Conservation (phyloP, 1,140 invertebrate species). For the Arctopsyche grandis region DNA sequence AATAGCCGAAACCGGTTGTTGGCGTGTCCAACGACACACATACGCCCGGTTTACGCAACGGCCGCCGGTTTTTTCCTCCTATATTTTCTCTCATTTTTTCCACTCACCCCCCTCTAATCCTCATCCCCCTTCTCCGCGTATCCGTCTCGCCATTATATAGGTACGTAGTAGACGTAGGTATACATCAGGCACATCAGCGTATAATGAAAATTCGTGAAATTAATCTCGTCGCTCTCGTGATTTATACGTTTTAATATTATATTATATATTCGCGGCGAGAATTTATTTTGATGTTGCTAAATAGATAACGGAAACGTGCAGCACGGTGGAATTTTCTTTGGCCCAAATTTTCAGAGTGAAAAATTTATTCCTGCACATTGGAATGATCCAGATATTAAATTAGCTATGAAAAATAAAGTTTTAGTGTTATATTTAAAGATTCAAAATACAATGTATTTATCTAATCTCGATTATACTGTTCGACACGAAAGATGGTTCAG, state of each 20-base stretch:
- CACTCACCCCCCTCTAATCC: neutral
- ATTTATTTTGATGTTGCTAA: too few species aligned
- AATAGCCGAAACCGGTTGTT: slow-evolving; percentile 44
- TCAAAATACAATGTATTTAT: too few species aligned
- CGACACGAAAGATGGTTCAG: too few species aligned
- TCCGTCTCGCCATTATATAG: neutral
- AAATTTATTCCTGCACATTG: too few species aligned
- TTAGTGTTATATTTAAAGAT: too few species aligned
- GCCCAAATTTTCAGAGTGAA: too few species aligned
- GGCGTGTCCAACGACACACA: slow-evolving; percentile 41
- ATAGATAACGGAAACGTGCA: too few species aligned
- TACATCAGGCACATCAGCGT: neutral
- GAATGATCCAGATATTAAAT: too few species aligned
- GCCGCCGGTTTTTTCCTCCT: neutral
- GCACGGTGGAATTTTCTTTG: too few species aligned
- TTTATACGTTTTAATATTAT: slow-evolving; percentile 2
- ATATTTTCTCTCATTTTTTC: slow-evolving; percentile 7
- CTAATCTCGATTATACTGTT: too few species aligned
- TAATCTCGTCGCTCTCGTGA: slow-evolving; percentile 12
- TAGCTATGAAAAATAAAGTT: too few species aligned
- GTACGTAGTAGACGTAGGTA: neutral
- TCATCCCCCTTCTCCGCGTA: neutral
- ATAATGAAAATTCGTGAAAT: slow-evolving; percentile 27
- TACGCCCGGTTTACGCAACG: slow-evolving; percentile 19
- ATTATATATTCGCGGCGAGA: too few species aligned